Percentiles rank a stretch among this genome's conserved stretches.
These are phyloP conservation scores for Gryon sp. DNA, from an alignment of 1,140 invertebrate species.

Conservation along the genomic window DNA sequence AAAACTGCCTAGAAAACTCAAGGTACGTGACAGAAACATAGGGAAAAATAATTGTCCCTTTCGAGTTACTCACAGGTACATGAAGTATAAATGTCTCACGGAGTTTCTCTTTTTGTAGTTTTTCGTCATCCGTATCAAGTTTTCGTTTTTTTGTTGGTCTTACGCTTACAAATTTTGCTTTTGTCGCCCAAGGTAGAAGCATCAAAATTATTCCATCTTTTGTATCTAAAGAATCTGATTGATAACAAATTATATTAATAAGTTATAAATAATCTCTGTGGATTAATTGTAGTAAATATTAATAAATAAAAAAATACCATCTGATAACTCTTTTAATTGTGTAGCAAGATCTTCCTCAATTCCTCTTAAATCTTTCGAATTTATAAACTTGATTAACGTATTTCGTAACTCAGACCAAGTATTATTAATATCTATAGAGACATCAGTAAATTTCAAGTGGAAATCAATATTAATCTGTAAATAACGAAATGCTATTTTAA, in stretches of 20 bases:
- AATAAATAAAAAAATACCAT: slow-evolving; percentile 16
- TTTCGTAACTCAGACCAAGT: slow-evolving; percentile 6
- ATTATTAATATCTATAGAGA: background rate
- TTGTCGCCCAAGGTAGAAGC: slow-evolving; percentile 21
- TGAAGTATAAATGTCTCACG: slow-evolving; percentile 4
- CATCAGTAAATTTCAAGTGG: background rate
- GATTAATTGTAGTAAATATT: too few relatives aligned
- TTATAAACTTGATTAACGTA: slow-evolving; percentile 11
- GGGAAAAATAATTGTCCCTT: too few relatives aligned
- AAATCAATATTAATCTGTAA: slow-evolving; percentile 16
- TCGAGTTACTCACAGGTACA: background rate
- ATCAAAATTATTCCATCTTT: slow-evolving; percentile 18
- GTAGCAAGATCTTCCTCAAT: slow-evolving; percentile 1
- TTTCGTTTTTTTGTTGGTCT: slow-evolving; percentile 13
- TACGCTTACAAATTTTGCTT: slow-evolving; percentile 14
- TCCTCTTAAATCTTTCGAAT: slow-evolving; percentile 9
- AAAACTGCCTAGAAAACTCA: too few relatives aligned
- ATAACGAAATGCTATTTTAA: too few relatives aligned
- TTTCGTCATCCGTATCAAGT: slow-evolving; percentile 4
- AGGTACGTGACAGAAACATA: too few relatives aligned
- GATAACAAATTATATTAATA: too few relatives aligned
- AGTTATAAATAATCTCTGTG: too few relatives aligned
- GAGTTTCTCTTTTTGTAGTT: slow-evolving; percentile 5
- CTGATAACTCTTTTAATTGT: background rate
- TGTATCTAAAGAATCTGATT: slow-evolving; percentile 14